phyloP scores from a whole-genome alignment of 2,113 vertebrate species.

The Cyprinus carpio region DNA sequence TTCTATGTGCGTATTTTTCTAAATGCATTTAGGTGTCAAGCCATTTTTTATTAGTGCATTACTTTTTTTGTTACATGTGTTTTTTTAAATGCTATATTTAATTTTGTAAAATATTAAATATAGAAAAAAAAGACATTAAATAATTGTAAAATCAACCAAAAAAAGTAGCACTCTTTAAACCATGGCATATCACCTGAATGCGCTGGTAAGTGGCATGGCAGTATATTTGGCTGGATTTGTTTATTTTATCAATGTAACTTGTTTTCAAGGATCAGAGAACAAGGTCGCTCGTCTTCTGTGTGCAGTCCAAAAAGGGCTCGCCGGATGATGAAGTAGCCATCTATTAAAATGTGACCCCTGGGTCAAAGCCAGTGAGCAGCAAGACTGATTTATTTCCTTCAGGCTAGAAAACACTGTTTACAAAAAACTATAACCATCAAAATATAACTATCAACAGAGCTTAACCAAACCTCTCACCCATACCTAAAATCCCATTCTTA shows the following conservation, averaged over 20 bases:
- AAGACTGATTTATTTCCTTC: conserved; percentile 68
- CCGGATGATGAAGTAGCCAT: conserved; percentile 74
- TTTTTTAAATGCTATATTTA: too few species aligned
- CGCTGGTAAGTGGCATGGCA: not conserved
- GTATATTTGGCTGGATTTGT: conserved; percentile 52
- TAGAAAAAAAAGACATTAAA: not conserved
- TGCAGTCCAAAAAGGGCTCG: conserved; percentile 67
- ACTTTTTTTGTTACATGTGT: too few species aligned
- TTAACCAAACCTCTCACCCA: conserved; percentile 46
- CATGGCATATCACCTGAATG: not conserved
- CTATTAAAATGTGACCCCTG: conserved; percentile 67
- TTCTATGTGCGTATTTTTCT: not conserved
- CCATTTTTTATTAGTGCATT: too few species aligned
- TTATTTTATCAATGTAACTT: conserved; percentile 61
- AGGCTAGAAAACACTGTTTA: conserved; percentile 50
- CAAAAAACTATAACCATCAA: conserved; percentile 57
- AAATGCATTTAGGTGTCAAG: not conserved
- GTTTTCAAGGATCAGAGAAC: conserved; percentile 63
- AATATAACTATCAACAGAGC: conserved; percentile 46
- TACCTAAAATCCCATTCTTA: not conserved
- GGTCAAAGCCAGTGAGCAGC: conserved; percentile 70
- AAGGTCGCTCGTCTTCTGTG: conserved; percentile 73
- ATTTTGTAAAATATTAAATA: too few species aligned
- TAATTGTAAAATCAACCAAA: not conserved
- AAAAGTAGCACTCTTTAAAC: not conserved